Conservation (phyloP, 1,140 invertebrate genomes). For the Drosophila elegans region DNA sequence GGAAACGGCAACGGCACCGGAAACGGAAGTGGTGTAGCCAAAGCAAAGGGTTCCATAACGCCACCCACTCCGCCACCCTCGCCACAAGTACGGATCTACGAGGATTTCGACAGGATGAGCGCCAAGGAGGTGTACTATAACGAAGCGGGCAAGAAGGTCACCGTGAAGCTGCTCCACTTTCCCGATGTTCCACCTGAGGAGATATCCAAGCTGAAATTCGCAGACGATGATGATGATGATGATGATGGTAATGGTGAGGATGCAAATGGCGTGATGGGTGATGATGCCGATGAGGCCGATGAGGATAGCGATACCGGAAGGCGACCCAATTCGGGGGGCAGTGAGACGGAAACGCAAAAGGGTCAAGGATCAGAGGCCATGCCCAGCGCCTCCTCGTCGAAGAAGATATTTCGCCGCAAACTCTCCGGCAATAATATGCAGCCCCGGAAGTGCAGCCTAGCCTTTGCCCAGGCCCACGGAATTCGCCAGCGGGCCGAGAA, state of each 20-base stretch:
- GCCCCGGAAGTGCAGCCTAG: constrained; percentile 74
- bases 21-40: neutral
- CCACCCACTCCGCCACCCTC: constrained; percentile 66
- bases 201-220: constrained; percentile 74
- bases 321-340: constrained; percentile 28
- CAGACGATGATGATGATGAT: constrained; percentile 59
- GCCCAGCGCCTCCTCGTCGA: constrained; percentile 12
- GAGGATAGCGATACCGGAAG: constrained; percentile 38
- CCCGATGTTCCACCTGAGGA: constrained; percentile 81
- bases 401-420: constrained; percentile 77
- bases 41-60: constrained; percentile 17
- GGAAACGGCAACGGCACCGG: constrained; percentile 2
- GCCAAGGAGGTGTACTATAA: constrained; percentile 84
- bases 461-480: constrained; percentile 83
- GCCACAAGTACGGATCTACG: constrained; percentile 82
- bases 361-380: neutral
- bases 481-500: constrained; percentile 67
- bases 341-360: constrained; percentile 44
- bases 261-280: constrained; percentile 2
- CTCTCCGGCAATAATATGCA: constrained; percentile 71
- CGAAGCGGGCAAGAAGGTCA: constrained; percentile 83
- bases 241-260: constrained; percentile 23
- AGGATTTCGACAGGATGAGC: constrained; percentile 85
- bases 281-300: constrained; percentile 33
- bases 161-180: constrained; percentile 80